A percentile compares a stretch with the other conserved stretches of the same genome.
Evolutionary conservation across 1,140 invertebrate species (phyloP).

Genomic region (Monochamus saltuarius): DNA sequence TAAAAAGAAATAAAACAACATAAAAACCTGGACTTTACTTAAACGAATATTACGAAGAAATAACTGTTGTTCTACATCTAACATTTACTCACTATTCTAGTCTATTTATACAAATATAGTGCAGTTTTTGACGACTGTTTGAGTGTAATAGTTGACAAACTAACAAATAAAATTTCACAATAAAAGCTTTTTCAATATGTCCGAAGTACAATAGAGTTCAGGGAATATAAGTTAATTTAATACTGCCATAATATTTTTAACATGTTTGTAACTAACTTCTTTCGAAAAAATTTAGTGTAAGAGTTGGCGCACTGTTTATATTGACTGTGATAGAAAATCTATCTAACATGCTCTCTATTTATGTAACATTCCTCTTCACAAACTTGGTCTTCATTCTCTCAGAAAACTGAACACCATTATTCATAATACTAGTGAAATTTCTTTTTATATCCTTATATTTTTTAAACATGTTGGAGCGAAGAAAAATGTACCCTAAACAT

Average conservation of each 20-base stretch:
- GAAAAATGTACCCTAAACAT: too few species aligned
- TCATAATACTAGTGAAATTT: too few species aligned
- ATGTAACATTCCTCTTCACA: constrained; percentile 25
- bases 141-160: too few species aligned
- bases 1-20: too few species aligned
- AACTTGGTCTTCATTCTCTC: neutral
- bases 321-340: constrained; percentile 39
- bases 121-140: too few species aligned
- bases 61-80: too few species aligned
- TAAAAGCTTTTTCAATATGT: constrained; percentile 1
- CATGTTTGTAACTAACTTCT: constrained; percentile 8
- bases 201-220: constrained; percentile 29
- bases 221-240: constrained; percentile 19
- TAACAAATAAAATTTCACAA: neutral
- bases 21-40: too few species aligned
- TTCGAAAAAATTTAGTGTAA: constrained; percentile 1
- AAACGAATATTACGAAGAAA: too few species aligned
- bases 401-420: neutral
- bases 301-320: constrained; percentile 28
- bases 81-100: too few species aligned
- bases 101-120: too few species aligned
- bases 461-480: neutral
- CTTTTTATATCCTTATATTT: neutral
- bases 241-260: constrained; percentile 13
- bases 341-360: constrained; percentile 38